Evolutionary conservation across 2,888 invertebrate genomes (phyloP), one percentile per base, ranked within the genome.

Genomic region (Anthophora plumipes): DNA sequence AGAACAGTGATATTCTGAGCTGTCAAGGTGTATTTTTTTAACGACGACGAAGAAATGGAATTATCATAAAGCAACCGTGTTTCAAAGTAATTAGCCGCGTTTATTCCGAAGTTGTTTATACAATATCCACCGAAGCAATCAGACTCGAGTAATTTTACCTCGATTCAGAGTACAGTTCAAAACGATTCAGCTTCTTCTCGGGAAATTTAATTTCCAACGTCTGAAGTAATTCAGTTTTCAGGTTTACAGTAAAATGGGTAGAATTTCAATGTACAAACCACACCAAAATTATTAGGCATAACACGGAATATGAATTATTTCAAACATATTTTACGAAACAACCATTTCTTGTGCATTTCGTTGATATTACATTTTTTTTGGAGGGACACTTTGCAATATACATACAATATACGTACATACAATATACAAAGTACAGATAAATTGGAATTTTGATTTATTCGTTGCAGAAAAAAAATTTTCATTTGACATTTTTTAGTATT

Each of bases 51-150:
- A 52, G 52, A 52, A 52, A 52, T 22, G 22, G 22, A n/a, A 52
- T 52, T 52, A 52, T 22, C 22, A 52, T 52, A 52, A 52, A 52
- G 22, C 11, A 52, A 12, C 22, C 31, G 9, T 54, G 54, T n/a
- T 54, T 12, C 25, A 25, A 54, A 54, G 54, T 25, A 54, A 54
- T 54, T 54, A 31, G 25, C 25, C 54, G n/a, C 12, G 25, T 54
- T 54, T 54, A 54, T 54, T 54, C n/a, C 14, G 25, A 31, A 54
- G 54, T 54, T 54, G 25, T 52, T 22, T 52, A 52, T 52, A 25
- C 22, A 22, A 25, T 22, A 52, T 52, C 22, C 22, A 22, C 22
- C 52, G 8, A 25, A 46, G 46, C 46, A 46, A 52, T 52, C 52
- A 25, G 22, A 20, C 52, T 22, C 11, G 22, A 52, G 52, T 52